Base-by-base conservation (phyloP, 2,888 invertebrate species). In the Ophion slaviceki region DNA sequence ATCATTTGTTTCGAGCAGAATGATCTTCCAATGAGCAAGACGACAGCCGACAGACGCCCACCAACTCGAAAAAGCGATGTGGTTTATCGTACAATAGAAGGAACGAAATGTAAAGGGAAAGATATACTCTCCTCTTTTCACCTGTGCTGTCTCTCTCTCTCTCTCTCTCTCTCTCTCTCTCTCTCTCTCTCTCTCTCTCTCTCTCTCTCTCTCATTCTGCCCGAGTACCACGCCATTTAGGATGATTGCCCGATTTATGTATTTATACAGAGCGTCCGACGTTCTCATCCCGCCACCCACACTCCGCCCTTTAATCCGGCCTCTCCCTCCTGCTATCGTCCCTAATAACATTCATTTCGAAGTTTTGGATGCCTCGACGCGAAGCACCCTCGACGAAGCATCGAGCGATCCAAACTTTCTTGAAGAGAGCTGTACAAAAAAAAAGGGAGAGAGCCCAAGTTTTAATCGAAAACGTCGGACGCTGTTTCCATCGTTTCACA, bases 191-290 rank as follows among this genome's bases (percentile, higher is more conserved):
- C 47, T 47, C 47, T 47, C 47, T 66, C 28, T 11, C 71, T 47
- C 32, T 57, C 53, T 71, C n/a, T 66, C 66, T 10, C n/a, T 66
- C 72, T 72, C 72, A 36, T 64, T 28, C 53, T 14, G 36, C 17
- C 71, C 17, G 82, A 85, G 88, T 88, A 89, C 88, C 88, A 86
- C 88, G 84, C 92, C 93, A 91, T 92, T 93, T 92, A 91, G 91
- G 91, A 91, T 92, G 93, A 92, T 92, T 92, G 91, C 92, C 89
- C 88, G 92, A 92, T 93, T 92, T 93, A 93, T 93, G 91, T 91
- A 93, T 93, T 91, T 92, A 91, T 91, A 90, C 88, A 82, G 75
- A 74, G 78, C 80, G 84, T 82, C 77, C 83, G 82, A 87, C 81
- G 82, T 75, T 80, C 82, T 79, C 86, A 72, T 87, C 57, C 82